Conservation (phyloP, 2,113 vertebrate species). For the Podocnemis expansa region DNA sequence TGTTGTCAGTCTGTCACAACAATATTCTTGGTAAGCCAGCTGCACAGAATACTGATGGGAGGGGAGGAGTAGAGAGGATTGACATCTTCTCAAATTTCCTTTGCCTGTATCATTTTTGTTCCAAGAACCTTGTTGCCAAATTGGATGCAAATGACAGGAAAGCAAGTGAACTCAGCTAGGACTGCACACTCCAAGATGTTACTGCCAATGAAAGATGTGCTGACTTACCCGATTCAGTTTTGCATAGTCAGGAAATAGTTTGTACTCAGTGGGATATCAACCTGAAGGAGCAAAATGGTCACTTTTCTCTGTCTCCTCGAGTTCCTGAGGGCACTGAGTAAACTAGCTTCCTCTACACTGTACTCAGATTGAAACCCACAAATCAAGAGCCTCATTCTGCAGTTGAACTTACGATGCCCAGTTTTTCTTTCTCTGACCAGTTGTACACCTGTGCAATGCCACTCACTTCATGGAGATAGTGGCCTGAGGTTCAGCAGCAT, state of each 20-base stretch:
- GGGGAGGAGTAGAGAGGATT: background rate
- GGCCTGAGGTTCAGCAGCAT: background rate
- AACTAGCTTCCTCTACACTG: fast-evolving
- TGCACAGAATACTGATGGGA: background rate
- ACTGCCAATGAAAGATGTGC: fast-evolving
- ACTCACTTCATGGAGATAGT: background rate
- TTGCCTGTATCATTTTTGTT: background rate
- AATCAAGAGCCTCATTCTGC: background rate
- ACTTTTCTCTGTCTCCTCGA: background rate
- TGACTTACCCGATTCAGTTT: background rate
- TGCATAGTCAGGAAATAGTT: fast-evolving
- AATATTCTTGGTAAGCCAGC: background rate
- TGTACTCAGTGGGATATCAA: background rate
- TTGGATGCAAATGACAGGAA: background rate
- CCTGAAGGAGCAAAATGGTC: background rate
- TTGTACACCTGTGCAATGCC: background rate
- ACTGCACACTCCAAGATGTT: background rate
- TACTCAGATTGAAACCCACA: background rate
- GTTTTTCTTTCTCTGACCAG: background rate
- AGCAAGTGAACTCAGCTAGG: background rate
- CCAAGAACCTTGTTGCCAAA: fast-evolving
- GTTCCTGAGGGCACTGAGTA: background rate
- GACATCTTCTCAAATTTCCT: background rate
- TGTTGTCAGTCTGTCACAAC: background rate
- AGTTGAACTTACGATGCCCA: background rate